phyloP scores from a whole-genome alignment of 2,888 invertebrate genomes.

The Ormyrus rosae region DNA sequence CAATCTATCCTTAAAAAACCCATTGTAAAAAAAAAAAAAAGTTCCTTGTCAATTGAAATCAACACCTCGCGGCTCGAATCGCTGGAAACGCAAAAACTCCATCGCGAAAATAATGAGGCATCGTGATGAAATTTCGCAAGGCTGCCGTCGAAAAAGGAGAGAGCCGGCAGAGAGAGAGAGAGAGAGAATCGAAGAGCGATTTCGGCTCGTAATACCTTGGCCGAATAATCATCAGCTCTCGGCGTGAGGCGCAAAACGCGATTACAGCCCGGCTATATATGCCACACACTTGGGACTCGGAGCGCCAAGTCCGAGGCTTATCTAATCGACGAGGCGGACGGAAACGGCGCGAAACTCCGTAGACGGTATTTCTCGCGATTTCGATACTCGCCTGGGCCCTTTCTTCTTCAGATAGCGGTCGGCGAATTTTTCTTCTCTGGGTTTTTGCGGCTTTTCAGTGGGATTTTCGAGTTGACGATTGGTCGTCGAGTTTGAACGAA shows the following conservation, averaged over 20 bases:
- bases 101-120: neutral
- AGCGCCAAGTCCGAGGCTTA: constrained; percentile 59
- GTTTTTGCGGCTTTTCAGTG: no score
- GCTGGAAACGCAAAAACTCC: no score
- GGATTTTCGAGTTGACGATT: no score
- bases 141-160: constrained; percentile 16
- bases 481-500: no score
- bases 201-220: constrained; percentile 10
- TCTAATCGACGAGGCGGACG: constrained; percentile 69
- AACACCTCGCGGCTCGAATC: no score
- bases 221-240: constrained; percentile 4
- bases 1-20: no score
- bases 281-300: neutral
- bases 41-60: no score
- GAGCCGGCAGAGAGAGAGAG: no score
- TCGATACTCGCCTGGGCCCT: neutral
- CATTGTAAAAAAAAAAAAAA: no score
- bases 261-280: constrained; percentile 3
- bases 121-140: constrained; percentile 5
- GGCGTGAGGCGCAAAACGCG: neutral
- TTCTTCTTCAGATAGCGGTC: no score
- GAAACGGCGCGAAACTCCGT: constrained; percentile 68
- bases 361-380: constrained; percentile 63
- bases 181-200: neutral
- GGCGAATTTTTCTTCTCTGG: no score